These are phyloP conservation scores for Chascanopsetta lugubris DNA, from an alignment of 2,113 vertebrate species.

Conservation along the genomic window DNA sequence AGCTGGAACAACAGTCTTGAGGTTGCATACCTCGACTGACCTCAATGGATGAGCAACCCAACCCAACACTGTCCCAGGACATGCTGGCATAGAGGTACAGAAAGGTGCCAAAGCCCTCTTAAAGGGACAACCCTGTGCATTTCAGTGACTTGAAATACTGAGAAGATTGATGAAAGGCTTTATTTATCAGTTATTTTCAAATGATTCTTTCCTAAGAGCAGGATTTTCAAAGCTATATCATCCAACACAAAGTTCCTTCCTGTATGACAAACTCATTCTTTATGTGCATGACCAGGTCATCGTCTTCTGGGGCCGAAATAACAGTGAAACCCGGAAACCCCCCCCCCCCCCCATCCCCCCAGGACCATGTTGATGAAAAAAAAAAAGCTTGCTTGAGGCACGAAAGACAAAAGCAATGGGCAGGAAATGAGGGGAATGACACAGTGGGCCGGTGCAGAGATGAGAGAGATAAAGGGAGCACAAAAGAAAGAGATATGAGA, in stretches of 20 bases:
- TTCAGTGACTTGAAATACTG: too few relatives aligned
- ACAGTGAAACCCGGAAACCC: conserved; percentile 29
- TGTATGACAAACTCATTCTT: conserved; percentile 9
- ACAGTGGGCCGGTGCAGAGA: conserved; percentile 17
- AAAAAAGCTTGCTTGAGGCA: conserved; percentile 23
- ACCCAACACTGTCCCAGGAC: too few relatives aligned
- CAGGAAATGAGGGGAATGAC: conserved; percentile 44
- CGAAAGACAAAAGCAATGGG: conserved; percentile 33
- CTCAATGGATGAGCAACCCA: too few relatives aligned
- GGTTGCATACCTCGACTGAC: neutral
- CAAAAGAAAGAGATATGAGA: conserved; percentile 25
- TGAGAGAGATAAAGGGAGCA: conserved; percentile 46
- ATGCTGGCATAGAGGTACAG: too few relatives aligned
- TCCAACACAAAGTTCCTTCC: conserved; percentile 6
- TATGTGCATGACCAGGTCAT: conserved; percentile 51
- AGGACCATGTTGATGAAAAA: conserved; percentile 44
- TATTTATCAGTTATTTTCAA: neutral
- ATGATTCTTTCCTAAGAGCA: neutral
- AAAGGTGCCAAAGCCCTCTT: too few relatives aligned
- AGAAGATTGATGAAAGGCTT: too few relatives aligned
- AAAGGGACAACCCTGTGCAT: too few relatives aligned
- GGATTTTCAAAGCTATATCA: conserved; percentile 18
- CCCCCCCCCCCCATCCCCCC: neutral
- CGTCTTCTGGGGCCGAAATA: conserved; percentile 53
- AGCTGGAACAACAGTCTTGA: neutral